phyloP scores from a whole-genome alignment of 2,888 invertebrate species.

The Timandra comae region DNA sequence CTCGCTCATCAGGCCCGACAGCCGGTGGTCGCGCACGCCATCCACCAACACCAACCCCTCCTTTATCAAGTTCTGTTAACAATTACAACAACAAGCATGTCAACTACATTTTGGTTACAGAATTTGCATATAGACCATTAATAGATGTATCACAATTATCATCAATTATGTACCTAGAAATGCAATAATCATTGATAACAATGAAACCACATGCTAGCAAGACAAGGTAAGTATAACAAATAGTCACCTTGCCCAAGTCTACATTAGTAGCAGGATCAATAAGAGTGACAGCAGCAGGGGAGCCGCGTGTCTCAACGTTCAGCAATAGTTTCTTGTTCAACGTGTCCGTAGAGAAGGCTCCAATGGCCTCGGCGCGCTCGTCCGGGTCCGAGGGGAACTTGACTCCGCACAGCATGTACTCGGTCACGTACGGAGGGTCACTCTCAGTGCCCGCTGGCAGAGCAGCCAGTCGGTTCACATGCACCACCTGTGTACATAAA shows the following conservation, averaged over 20 bases:
- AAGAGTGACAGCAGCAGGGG: conserved; percentile 76
- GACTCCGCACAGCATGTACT: conserved; percentile 90
- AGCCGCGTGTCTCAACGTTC: conserved; percentile 86
- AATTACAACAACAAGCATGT: neutral
- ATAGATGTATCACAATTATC: too few relatives aligned
- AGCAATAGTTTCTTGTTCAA: conserved; percentile 86
- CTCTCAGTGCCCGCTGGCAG: conserved; percentile 83
- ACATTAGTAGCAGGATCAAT: conserved; percentile 65
- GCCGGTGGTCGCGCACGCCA: conserved; percentile 85
- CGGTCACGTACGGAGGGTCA: conserved; percentile 89
- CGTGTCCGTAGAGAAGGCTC: conserved; percentile 78
- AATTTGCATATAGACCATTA: too few relatives aligned
- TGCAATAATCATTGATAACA: too few relatives aligned
- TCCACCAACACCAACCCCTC: conserved; percentile 93
- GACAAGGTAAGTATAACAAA: too few relatives aligned
- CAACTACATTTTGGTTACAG: too few relatives aligned
- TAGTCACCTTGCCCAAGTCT: conserved; percentile 69
- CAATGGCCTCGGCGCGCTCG: conserved; percentile 84
- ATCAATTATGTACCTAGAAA: too few relatives aligned
- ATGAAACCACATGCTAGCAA: too few relatives aligned
- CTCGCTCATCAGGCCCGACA: conserved; percentile 86
- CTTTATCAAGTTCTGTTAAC: conserved; percentile 83
- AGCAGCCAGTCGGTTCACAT: conserved; percentile 84
- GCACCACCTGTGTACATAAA: conserved; percentile 71
- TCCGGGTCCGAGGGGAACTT: conserved; percentile 92